phyloP scores from a whole-genome alignment of 2,113 vertebrate genomes.

The Cardinalis cardinalis region DNA sequence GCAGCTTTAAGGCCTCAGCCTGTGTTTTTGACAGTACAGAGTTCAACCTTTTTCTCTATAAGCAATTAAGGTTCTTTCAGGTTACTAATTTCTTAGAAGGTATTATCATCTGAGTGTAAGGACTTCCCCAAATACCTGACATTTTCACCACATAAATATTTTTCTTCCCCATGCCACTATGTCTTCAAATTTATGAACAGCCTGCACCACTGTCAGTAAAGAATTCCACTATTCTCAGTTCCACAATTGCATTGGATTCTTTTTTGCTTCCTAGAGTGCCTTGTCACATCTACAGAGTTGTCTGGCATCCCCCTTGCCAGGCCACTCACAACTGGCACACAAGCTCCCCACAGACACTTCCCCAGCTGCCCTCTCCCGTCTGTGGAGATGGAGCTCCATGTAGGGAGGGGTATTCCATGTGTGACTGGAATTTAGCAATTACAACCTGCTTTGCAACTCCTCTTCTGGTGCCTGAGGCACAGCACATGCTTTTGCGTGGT shows the following conservation, averaged over 20 bases:
- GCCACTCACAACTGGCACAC: not conserved
- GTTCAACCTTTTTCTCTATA: not conserved
- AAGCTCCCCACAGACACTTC: accelerated
- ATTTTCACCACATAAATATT: not conserved
- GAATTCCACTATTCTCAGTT: not conserved
- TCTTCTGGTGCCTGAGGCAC: not conserved
- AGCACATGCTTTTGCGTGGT: not conserved
- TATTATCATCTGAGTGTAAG: not conserved
- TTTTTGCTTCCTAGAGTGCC: not conserved
- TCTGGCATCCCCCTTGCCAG: not conserved
- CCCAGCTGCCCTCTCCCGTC: not conserved
- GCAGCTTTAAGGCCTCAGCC: not conserved
- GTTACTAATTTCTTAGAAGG: not conserved
- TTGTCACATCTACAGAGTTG: not conserved
- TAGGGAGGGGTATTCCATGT: not conserved
- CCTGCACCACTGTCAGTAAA: not conserved
- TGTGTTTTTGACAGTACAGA: not conserved
- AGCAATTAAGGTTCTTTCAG: not conserved
- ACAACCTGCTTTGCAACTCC: not conserved
- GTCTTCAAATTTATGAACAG: not conserved
- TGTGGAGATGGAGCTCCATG: not conserved
- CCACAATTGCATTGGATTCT: not conserved
- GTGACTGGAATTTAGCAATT: not conserved
- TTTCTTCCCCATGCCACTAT: not conserved
- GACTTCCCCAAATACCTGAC: not conserved